Base-by-base conservation (phyloP, 2,888 invertebrate genomes). In the Lottia scabra region DNA sequence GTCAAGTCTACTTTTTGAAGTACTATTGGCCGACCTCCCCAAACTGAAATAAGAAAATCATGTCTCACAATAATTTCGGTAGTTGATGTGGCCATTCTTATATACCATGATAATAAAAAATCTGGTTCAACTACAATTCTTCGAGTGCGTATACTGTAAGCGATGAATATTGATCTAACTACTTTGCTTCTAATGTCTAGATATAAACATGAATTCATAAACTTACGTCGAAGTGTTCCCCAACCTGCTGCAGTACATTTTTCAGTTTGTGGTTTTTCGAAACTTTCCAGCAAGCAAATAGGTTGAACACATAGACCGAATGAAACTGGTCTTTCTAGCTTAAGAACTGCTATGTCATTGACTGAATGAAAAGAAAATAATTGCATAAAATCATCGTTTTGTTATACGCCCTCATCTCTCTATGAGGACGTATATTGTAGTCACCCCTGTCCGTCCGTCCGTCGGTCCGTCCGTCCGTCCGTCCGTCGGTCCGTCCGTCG, bases 311-410 rank as follows among this genome's bases (percentile, higher is more conserved):
- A 63, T 56, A 45, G 13, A 38, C 48, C 46, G 63, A 48, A 71
- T 19, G 30, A 45, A 5, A 67, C 43, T 15, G 67, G 64, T 13
- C 15, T 38, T 8, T 15, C 16, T 16, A 73, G 30, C 15, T 38
- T 63, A 30, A 73, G 38, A n/a, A 73, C 65, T 15, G 73, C 70
- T 16, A 70, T 65, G 30, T 73, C 73, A 65, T 70, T 65, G 3
- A 63, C 73, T 73, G 62, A 23, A 73, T 66, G 6, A 45, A 30
- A 19, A 65, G 8, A 15, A 16, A 16, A 30, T 30, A 30, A 30
- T 30, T 4, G 30, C n/a, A n/a, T n/a, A n/a, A n/a, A n/a, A n/a
- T n/a, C n/a, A n/a, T n/a, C n/a, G n/a, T n/a, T n/a, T n/a, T n/a
- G n/a, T n/a, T n/a, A n/a, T n/a, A n/a, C n/a, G n/a, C n/a, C n/a